A percentile compares a stretch with the other conserved stretches of the same genome.
These are phyloP conservation scores for Porites lobata DNA, from an alignment of 92 coral and sea anemone genomes.

Conservation along the genomic window DNA sequence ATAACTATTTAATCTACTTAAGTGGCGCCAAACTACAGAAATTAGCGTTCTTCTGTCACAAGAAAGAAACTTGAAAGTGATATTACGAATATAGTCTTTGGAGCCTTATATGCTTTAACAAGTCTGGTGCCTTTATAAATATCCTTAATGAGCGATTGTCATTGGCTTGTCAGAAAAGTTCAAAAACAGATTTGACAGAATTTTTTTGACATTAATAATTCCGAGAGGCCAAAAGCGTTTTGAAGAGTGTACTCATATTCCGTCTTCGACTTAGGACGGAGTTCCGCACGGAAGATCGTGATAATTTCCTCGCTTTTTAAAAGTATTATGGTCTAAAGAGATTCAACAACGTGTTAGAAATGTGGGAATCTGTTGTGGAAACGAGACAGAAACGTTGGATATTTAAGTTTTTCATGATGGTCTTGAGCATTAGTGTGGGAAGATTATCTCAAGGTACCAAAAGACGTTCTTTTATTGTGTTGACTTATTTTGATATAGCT, in stretches of 20 bases:
- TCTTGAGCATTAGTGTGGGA: not conserved
- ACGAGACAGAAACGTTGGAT: slow-evolving; percentile 10
- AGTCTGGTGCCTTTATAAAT: slow-evolving; percentile 4
- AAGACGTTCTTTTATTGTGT: not conserved
- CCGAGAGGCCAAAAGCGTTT: slow-evolving; percentile 9
- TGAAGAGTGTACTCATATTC: slow-evolving; percentile 9
- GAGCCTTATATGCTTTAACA: not conserved
- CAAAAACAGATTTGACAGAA: not conserved
- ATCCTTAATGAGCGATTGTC: slow-evolving; percentile 12
- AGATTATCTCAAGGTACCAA: slow-evolving; percentile 19
- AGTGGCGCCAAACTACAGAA: slow-evolving; percentile 2
- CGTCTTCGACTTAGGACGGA: not conserved
- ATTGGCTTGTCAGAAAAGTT: slow-evolving; percentile 12
- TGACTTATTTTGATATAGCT: not conserved
- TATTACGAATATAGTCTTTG: not conserved
- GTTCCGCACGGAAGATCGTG: not conserved
- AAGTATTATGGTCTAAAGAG: not conserved
- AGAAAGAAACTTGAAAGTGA: not conserved
- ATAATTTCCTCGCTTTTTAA: not conserved
- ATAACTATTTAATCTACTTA: not conserved
- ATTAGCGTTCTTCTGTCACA: not conserved
- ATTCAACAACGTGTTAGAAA: not conserved
- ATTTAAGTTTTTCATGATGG: not conserved
- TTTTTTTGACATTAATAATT: slow-evolving; percentile 4
- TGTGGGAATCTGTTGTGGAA: not conserved